Conservation (phyloP, 2,888 invertebrate species). For the Aphelenchoides bicaudatus region DNA sequence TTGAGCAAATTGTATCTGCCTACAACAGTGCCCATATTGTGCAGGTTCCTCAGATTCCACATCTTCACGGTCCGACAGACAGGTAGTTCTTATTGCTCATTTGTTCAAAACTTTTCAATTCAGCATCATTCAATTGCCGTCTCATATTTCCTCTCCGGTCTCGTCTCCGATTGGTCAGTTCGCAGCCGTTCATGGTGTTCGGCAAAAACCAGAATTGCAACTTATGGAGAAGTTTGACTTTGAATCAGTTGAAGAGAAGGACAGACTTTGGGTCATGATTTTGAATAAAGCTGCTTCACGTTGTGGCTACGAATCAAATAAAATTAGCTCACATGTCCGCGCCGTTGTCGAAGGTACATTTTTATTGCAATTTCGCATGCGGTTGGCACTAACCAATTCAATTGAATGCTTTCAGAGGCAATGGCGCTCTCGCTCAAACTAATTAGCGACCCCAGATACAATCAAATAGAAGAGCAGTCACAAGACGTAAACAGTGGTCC, state of each 20-base stretch:
- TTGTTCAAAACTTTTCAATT: neutral
- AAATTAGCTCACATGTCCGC: constrained; percentile 43
- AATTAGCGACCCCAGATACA: constrained; percentile 55
- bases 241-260: constrained; percentile 35
- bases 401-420: constrained; percentile 43
- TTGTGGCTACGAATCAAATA: constrained; percentile 46
- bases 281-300: constrained; percentile 46
- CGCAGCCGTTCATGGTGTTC: constrained; percentile 27
- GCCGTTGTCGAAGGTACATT: constrained; percentile 52
- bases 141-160: neutral
- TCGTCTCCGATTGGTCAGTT: constrained; percentile 26
- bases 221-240: constrained; percentile 30
- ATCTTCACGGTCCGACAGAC: constrained; percentile 1
- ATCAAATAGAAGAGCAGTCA: constrained; percentile 54
- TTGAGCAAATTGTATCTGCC: constrained; percentile 57
- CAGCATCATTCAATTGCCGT: constrained; percentile 20
- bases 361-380: neutral
- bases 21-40: constrained; percentile 57
- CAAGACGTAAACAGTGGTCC: constrained; percentile 29
- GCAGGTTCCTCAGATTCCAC: constrained; percentile 47
- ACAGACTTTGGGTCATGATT: constrained; percentile 48
- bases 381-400: neutral
- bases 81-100: neutral
- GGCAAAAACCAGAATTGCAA: constrained; percentile 36
- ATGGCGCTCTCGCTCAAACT: constrained; percentile 56